Evolutionary conservation across 92 coral and sea anemone genomes (phyloP).

Genomic region (Epizoanthus scotinus): DNA sequence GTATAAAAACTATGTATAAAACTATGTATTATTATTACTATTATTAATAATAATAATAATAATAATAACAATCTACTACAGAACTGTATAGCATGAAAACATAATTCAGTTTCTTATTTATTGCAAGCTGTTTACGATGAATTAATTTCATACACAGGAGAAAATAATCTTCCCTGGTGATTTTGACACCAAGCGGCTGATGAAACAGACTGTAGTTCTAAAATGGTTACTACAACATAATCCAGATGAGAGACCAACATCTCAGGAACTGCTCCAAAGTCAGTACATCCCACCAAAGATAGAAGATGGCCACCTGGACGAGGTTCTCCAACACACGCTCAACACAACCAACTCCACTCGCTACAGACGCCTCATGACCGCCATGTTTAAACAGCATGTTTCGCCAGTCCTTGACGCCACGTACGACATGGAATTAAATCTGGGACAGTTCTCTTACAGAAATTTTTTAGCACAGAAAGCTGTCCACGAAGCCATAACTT

Average conservation of each 20-base stretch:
- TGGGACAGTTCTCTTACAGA: slow-evolving; percentile 60
- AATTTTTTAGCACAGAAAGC: slow-evolving; percentile 74
- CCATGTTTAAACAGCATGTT: slow-evolving; percentile 82
- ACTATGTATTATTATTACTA: no score
- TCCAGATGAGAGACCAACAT: slow-evolving; percentile 90
- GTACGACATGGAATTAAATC: slow-evolving; percentile 74
- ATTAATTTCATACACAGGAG: slow-evolving; percentile 50
- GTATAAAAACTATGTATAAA: no score
- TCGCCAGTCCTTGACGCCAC: slow-evolving; percentile 80
- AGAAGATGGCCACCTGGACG: slow-evolving; percentile 93
- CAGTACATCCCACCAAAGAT: slow-evolving; percentile 96
- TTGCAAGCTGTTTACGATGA: no score
- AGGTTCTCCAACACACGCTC: slow-evolving; percentile 92
- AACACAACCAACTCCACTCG: slow-evolving; percentile 91
- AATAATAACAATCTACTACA: no score
- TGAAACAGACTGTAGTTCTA: slow-evolving; percentile 74
- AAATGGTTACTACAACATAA: slow-evolving; percentile 91
- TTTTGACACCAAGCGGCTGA: slow-evolving; percentile 71
- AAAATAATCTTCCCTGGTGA: slow-evolving; percentile 82
- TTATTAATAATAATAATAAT: no score
- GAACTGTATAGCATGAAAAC: no score
- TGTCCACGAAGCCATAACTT: slow-evolving; percentile 78
- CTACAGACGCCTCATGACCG: slow-evolving; percentile 80
- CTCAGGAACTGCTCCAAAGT: slow-evolving; percentile 94
- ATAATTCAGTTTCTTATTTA: no score